phyloP scores from a whole-genome alignment of 2,113 vertebrate species.

The Tympanuchus pallidicinctus region DNA sequence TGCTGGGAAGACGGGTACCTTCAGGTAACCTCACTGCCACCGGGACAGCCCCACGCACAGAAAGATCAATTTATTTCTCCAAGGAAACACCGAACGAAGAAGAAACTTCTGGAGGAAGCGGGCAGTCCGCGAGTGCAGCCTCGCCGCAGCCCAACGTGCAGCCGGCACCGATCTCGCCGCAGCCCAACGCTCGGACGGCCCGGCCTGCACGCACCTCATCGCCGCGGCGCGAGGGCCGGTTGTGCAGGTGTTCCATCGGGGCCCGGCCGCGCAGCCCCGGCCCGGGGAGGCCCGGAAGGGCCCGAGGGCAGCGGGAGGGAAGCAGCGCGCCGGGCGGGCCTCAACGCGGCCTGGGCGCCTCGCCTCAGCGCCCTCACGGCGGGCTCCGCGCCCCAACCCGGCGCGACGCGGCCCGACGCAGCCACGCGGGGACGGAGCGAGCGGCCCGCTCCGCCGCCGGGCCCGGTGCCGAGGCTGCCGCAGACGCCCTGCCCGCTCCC shows the following conservation, averaged over 20 bases:
- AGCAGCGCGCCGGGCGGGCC: not conserved
- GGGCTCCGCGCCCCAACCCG: no score
- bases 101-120: fast-evolving
- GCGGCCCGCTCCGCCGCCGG: no score
- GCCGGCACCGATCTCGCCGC: not conserved
- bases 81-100: fast-evolving
- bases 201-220: not conserved
- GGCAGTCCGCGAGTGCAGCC: fast-evolving
- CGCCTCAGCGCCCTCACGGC: no score
- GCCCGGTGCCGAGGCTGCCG: no score
- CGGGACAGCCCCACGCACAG: fast-evolving
- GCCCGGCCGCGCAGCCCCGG: not conserved
- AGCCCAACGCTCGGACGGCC: not conserved
- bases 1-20: fast-evolving
- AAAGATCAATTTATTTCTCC: fast-evolving
- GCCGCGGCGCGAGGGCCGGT: not conserved
- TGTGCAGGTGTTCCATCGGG: fast-evolving
- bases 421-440: no score
- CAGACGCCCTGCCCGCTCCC: no score
- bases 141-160: not conserved
- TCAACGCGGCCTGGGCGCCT: not conserved
- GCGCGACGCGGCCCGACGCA: no score
- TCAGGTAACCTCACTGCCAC: fast-evolving
- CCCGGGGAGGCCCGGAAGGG: not conserved
- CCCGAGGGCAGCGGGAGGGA: not conserved